Percentiles rank a stretch among this genome's conserved stretches.
phyloP scores from a whole-genome alignment of 2,888 invertebrate genomes.

The Tetragonula carbonaria region DNA sequence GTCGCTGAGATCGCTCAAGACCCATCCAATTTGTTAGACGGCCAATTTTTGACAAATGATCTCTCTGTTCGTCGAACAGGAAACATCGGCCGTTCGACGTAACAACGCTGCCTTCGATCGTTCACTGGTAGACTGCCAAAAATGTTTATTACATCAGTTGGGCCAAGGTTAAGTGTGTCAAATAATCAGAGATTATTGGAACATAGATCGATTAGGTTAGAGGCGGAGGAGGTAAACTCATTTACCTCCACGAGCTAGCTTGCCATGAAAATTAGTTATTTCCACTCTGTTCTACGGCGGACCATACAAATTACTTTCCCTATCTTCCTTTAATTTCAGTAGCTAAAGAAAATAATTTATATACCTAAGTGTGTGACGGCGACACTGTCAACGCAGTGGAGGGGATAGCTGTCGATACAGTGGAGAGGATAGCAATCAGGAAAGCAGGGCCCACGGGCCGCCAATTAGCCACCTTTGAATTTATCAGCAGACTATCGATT shows the following conservation, averaged over 20 bases:
- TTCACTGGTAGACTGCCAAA: not conserved
- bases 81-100: not conserved
- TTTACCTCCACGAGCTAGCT: too few relatives aligned
- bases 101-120: conserved; percentile 11
- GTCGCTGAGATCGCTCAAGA: not conserved
- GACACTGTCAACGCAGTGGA: too few relatives aligned
- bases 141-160: not conserved
- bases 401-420: too few relatives aligned
- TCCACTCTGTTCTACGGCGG: too few relatives aligned
- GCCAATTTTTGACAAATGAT: conserved; percentile 33
- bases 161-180: not conserved
- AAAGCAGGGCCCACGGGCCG: too few relatives aligned
- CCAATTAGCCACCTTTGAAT: too few relatives aligned
- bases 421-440: too few relatives aligned
- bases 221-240: not conserved
- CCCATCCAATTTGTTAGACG: conserved; percentile 16
- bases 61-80: not conserved
- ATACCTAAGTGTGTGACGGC: too few relatives aligned
- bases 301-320: too few relatives aligned
- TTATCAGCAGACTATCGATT: not conserved
- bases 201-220: not conserved
- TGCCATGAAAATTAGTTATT: too few relatives aligned
- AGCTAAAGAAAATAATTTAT: too few relatives aligned
- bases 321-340: too few relatives aligned
- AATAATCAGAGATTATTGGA: not conserved